phyloP scores from a whole-genome alignment of 2,797 vertebrate species.

The Lerista edwardsae region DNA sequence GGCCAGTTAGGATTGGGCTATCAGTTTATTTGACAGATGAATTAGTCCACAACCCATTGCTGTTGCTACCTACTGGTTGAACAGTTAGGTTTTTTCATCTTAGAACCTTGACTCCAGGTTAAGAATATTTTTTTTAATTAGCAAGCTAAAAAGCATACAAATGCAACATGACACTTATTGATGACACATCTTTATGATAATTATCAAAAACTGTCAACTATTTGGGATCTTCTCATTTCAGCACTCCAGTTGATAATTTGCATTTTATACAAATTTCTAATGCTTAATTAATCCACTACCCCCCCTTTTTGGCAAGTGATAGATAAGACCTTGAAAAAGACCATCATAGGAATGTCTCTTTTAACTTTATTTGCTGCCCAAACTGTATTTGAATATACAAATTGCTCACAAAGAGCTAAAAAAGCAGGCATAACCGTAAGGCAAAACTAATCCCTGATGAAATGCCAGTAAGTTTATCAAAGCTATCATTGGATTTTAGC shows the following conservation, averaged over 20 bases:
- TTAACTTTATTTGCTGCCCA: constrained; percentile 11
- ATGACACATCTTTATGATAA: background rate
- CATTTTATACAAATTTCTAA: background rate
- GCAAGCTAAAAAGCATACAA: background rate
- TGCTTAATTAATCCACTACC: background rate
- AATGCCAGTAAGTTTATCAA: background rate
- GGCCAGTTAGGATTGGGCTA: no score
- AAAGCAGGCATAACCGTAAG: background rate
- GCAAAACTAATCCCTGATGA: background rate
- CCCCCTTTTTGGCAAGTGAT: background rate
- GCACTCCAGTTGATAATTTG: background rate
- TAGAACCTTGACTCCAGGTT: background rate
- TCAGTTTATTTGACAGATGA: no score
- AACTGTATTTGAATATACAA: background rate
- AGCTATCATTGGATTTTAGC: background rate
- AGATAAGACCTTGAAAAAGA: background rate
- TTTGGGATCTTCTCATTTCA: background rate
- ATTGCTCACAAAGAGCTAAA: background rate
- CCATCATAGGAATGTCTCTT: background rate
- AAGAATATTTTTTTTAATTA: background rate
- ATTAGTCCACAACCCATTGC: background rate
- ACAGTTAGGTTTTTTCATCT: background rate
- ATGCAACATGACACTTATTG: background rate
- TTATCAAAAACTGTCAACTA: background rate
- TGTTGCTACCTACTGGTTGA: background rate